Percentiles rank a stretch among this genome's conserved stretches.
Evolutionary conservation across 2,113 vertebrate species (phyloP).

Genomic region (Sclerurus mexicanus): DNA sequence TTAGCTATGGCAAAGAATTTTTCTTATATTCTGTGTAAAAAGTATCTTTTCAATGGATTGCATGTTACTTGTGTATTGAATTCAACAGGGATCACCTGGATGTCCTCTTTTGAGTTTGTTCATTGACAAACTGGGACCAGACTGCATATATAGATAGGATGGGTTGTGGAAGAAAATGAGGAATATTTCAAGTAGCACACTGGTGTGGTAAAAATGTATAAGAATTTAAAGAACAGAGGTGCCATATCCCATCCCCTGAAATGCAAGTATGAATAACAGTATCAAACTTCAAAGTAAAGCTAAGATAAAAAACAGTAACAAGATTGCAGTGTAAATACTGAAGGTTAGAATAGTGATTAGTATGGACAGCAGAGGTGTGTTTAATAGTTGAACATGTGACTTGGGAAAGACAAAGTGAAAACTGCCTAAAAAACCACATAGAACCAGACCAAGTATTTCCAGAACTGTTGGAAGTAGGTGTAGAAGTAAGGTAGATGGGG

Average conservation of each 20-base stretch:
- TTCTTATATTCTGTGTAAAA: neutral
- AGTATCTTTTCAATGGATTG: neutral
- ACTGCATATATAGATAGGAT: neutral
- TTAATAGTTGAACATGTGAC: neutral
- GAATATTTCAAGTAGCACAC: neutral
- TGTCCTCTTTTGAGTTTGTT: neutral
- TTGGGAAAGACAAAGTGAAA: neutral
- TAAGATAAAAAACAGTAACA: neutral
- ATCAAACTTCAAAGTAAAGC: neutral
- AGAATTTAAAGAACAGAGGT: neutral
- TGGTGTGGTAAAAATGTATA: neutral
- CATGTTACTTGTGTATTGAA: neutral
- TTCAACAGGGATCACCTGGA: neutral
- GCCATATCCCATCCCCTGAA: neutral
- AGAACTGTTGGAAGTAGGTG: neutral
- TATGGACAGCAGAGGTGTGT: neutral
- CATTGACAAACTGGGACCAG: accelerated
- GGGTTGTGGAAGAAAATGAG: neutral
- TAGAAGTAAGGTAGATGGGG: neutral
- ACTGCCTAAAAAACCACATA: neutral
- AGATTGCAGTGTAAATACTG: neutral
- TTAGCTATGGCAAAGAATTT: neutral
- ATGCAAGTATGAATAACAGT: neutral
- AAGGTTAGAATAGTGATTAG: neutral
- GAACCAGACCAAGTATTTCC: neutral